Percentiles rank a stretch among this genome's conserved stretches.
These are phyloP conservation scores for Lottia scabra DNA, from an alignment of 2,888 invertebrate genomes.

Conservation along the genomic window DNA sequence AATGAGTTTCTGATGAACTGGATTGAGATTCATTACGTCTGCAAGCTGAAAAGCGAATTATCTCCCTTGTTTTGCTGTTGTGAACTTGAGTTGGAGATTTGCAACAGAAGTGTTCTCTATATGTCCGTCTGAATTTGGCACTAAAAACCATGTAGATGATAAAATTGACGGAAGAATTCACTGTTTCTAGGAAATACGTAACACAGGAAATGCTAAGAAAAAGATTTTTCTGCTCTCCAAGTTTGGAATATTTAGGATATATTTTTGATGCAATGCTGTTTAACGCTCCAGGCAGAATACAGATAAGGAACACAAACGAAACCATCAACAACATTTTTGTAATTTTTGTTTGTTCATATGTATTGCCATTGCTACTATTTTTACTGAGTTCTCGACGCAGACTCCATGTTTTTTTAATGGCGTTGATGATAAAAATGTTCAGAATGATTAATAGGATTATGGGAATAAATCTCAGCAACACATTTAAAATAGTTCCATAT, in stretches of 20 bases:
- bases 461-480: constrained; percentile 53
- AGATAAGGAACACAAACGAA: constrained; percentile 53
- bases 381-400: constrained; percentile 32
- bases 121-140: constrained; percentile 48
- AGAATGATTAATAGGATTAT: constrained; percentile 45
- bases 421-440: constrained; percentile 45
- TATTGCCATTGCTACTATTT: constrained; percentile 19
- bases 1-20: not conserved
- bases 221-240: constrained; percentile 41
- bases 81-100: constrained; percentile 22
- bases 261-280: constrained; percentile 49
- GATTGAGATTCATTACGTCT: not conserved
- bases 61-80: constrained; percentile 13
- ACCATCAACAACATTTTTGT: constrained; percentile 57
- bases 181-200: constrained; percentile 53
- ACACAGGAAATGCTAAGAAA: constrained; percentile 43
- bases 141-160: constrained; percentile 59
- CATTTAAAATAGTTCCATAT: constrained; percentile 52
- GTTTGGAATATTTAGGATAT: constrained; percentile 39
- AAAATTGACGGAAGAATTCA: constrained; percentile 58
- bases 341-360: constrained; percentile 47
- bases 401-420: constrained; percentile 48
- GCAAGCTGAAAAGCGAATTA: constrained; percentile 23
- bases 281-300: constrained; percentile 57
- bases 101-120: constrained; percentile 55